A percentile compares a stretch with the other conserved stretches of the same genome.
Evolutionary conservation across 2,797 vertebrate species (phyloP).

Genomic region (Protonibea diacanthus): DNA sequence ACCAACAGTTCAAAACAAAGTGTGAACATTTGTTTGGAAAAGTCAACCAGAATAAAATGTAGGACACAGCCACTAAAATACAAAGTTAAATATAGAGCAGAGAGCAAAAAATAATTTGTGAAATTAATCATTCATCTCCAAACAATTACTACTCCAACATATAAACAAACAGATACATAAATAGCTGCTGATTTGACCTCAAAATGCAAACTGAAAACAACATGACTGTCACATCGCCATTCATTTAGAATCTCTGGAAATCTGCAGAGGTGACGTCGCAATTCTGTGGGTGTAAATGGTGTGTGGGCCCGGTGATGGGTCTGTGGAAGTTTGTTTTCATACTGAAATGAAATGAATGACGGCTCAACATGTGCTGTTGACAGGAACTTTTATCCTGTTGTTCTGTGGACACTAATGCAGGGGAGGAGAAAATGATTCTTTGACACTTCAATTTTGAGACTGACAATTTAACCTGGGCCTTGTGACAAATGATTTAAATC

Average conservation of each 20-base stretch:
- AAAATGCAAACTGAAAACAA: too few species aligned
- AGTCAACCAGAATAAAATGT: too few species aligned
- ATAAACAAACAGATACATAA: not conserved
- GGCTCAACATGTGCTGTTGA: not conserved
- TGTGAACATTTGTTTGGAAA: too few species aligned
- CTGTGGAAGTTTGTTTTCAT: constrained; percentile 7
- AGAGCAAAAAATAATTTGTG: not conserved
- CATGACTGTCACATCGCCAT: too few species aligned
- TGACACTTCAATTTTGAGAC: not conserved
- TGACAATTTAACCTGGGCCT: not conserved
- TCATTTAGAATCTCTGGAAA: too few species aligned
- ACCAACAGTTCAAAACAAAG: too few species aligned
- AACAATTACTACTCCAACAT: not conserved
- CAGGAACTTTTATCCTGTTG: not conserved
- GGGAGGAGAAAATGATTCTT: not conserved
- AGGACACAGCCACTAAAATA: too few species aligned
- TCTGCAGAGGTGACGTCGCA: too few species aligned
- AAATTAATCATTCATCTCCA: not conserved
- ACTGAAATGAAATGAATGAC: not conserved
- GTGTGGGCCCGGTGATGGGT: not conserved
- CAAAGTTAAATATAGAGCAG: too few species aligned
- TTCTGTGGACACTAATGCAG: not conserved
- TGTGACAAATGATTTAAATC: constrained; percentile 14
- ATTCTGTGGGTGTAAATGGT: too few species aligned
- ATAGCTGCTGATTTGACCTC: not conserved